Conservation (phyloP, 2,888 invertebrate species). For the Melanostoma scalare region DNA sequence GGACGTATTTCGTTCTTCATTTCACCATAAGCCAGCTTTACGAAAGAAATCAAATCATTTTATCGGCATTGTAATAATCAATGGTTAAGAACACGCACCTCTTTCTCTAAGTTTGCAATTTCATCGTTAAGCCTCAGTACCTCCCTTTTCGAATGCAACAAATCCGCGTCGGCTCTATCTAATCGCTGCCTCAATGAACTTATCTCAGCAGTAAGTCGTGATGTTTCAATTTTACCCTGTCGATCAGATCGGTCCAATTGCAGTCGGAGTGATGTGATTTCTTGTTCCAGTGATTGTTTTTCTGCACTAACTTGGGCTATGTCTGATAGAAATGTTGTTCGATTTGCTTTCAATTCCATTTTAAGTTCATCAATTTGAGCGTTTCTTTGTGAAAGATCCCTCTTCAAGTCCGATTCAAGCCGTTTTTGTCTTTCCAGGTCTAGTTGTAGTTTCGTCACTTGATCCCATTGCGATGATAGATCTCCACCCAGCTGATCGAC, state of each 20-base stretch:
- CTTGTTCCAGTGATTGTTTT: constrained; percentile 90
- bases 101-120: constrained; percentile 90
- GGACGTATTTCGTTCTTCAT: constrained; percentile 85
- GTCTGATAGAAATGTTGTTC: constrained; percentile 87
- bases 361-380: constrained; percentile 90
- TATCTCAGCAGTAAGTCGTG: constrained; percentile 89
- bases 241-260: constrained; percentile 88
- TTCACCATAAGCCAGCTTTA: constrained; percentile 85
- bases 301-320: constrained; percentile 89
- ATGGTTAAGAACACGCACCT: constrained; percentile 83
- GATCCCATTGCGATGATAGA: constrained; percentile 90
- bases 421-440: constrained; percentile 91
- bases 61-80: background rate
- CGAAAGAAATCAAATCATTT: constrained; percentile 19
- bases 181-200: constrained; percentile 87
- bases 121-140: constrained; percentile 90
- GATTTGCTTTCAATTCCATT: constrained; percentile 90
- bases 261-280: constrained; percentile 87
- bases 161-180: constrained; percentile 91
- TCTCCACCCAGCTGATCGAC: constrained; percentile 91
- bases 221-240: constrained; percentile 89
- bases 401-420: constrained; percentile 88
- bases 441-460: constrained; percentile 88
- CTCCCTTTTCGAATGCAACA: constrained; percentile 90
- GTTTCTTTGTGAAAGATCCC: constrained; percentile 90